Conservation (phyloP, 2,888 invertebrate genomes). For the Eristalinus sepulchralis region DNA sequence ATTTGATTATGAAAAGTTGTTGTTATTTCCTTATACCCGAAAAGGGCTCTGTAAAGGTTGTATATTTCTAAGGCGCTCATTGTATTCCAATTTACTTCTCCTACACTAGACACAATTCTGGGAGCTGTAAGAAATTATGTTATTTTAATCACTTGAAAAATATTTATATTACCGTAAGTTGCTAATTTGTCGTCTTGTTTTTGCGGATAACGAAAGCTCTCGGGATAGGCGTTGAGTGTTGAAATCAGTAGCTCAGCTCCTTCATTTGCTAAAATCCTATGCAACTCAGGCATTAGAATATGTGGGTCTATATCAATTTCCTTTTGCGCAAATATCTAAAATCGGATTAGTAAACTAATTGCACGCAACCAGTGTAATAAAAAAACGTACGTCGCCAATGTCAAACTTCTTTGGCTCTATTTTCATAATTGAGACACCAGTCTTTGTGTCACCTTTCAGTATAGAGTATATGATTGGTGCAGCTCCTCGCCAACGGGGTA, state of each 20-base stretch:
- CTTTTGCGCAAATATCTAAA: slow-evolving; percentile 82
- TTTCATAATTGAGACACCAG: slow-evolving; percentile 94
- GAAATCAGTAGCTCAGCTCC: slow-evolving; percentile 87
- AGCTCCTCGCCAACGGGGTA: slow-evolving; percentile 96
- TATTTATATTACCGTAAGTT: slow-evolving; percentile 85
- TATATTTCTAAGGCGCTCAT: slow-evolving; percentile 86
- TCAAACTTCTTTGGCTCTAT: slow-evolving; percentile 92
- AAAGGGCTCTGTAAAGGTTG: slow-evolving; percentile 87
- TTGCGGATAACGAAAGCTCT: slow-evolving; percentile 82
- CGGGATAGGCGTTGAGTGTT: slow-evolving; percentile 84
- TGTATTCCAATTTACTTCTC: slow-evolving; percentile 85
- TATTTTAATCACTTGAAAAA: neutral
- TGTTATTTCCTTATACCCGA: slow-evolving; percentile 84
- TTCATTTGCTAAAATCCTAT: slow-evolving; percentile 84
- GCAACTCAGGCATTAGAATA: slow-evolving; percentile 85
- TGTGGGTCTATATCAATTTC: slow-evolving; percentile 83
- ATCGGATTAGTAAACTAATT: neutral
- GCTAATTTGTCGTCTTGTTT: slow-evolving; percentile 85
- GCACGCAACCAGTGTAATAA: neutral
- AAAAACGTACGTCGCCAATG: slow-evolving; percentile 84
- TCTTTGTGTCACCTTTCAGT: slow-evolving; percentile 89
- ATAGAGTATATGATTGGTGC: slow-evolving; percentile 94
- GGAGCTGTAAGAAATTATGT: slow-evolving; percentile 84
- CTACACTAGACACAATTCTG: slow-evolving; percentile 85
- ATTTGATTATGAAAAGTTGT: slow-evolving; percentile 84